Base-by-base conservation (phyloP, 2,888 invertebrate genomes). In the Calameuta idolon region DNA sequence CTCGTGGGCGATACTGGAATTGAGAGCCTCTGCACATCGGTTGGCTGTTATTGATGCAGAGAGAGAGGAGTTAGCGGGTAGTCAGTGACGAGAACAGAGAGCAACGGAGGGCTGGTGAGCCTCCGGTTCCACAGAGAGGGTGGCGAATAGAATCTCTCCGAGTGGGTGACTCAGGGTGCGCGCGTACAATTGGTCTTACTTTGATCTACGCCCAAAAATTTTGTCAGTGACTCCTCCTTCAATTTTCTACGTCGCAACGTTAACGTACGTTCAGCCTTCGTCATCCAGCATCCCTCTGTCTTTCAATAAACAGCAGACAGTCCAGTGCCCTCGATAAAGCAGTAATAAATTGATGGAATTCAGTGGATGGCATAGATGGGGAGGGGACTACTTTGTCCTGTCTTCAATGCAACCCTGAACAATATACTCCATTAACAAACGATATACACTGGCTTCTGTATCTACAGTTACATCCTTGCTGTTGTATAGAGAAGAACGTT, bases 31-130 rank as follows among this genome's bases (percentile, higher is more conserved):
- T 87, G 75, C 75, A 75, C 77, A 79, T 80, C 81, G 83, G 82
- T 78, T 80, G 77, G 82, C 80, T 81, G 85, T 87, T 87, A 86
- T 86, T 83, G 85, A 86, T 87, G 87, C 83, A 81, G 84, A 84
- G 71, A 12, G 71, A 71, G 71, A 30, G 69, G 40, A 9, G 15
- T 9, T 55, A 55, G 9, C 55, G 55, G 23, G 55, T 55, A 55
- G 55, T 55, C 55, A 23, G 23, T 23, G 55, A 55, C 9, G 23
- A 23, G 55, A 40, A 23, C 55, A 55, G 55, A 2, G 23, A 55
- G 31, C 71, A 34, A 71, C 12, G 4, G 71, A 71, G 23, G 55
- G 23, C 55, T 55, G 55, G 55, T 55, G 55, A 55, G 55, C 23
- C 55, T 55, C 5, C 55, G 23, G 55, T 55, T 23, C 55, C 55